Base-by-base conservation (phyloP, 2,797 vertebrate genomes). In the Acanthurus tractus region DNA sequence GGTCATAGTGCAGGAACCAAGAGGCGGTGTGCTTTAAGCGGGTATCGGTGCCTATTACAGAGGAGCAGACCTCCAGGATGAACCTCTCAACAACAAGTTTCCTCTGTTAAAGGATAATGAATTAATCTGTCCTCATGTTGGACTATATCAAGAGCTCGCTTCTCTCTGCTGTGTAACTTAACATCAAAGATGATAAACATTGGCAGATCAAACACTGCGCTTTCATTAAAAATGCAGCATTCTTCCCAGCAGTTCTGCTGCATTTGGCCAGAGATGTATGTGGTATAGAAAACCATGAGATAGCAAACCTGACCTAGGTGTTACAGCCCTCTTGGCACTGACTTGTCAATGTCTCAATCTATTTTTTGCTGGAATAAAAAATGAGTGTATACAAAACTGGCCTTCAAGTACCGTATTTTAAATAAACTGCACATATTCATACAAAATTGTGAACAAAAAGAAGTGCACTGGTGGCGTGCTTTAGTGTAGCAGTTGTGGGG, bases 171-270 rank as follows among this genome's bases (percentile, higher is more conserved):
- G 78, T 85, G 85, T 89, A 89, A 83, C 83, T 85, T 86, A 84
- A 83, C 86, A 92, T 91, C 86, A 86, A 83, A 86, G 85, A 79
- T 76, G 88, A 88, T 84, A 89, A 91, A 92, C 86, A 86, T 77
- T 90, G 85, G 81, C 89, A 91, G 88, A 91, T 92, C 90, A 92
- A 90, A 91, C 84, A 77, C 68, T 79, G 78, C 68, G 67, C 87
- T 91, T 90, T 92, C 89, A 93, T 93, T 91, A 89, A 89, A 91
- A 88, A 89, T 89, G 85, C 68, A 89, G 75, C 80, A 56, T 70
- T 69, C 56, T 70, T 81, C 75, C 78, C 84, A 76, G 76, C 74
- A 81, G 76, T 77, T 86, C 54, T 68, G 56, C 71, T 87, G 63
- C 73, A 67, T 74, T 89, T 76, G 85, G 83, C 83, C 87, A 81